Evolutionary conservation across 2,888 invertebrate species (phyloP).

Genomic region (Willowsia nigromaculata): DNA sequence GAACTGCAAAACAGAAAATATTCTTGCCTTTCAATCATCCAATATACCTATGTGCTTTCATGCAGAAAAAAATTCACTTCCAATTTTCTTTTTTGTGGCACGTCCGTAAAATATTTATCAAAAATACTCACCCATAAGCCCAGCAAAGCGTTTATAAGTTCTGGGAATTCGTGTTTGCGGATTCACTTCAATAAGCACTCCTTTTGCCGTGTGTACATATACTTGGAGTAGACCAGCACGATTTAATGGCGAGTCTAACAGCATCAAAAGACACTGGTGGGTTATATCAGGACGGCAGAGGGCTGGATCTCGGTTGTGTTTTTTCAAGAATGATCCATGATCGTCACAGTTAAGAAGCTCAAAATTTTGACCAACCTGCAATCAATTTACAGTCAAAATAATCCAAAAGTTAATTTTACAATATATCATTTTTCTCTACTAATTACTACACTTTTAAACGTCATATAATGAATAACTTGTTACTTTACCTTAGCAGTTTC

Average conservation of each 20-base stretch:
- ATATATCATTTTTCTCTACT: no score
- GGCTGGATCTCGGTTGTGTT: conserved; percentile 92
- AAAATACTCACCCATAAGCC: conserved; percentile 90
- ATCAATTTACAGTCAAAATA: background rate
- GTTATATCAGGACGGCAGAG: conserved; percentile 97
- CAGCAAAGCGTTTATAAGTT: conserved; percentile 97
- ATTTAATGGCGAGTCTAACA: conserved; percentile 98
- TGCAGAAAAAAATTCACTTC: no score
- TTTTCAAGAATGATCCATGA: conserved; percentile 90
- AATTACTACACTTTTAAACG: background rate
- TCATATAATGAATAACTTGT: background rate
- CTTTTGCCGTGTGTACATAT: conserved; percentile 93
- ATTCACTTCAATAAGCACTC: conserved; percentile 96
- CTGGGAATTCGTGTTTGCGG: conserved; percentile 98
- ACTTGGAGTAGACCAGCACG: conserved; percentile 95
- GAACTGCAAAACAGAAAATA: conserved; percentile 93
- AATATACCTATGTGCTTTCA: no score
- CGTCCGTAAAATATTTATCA: background rate
- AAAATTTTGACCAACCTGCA: conserved; percentile 84
- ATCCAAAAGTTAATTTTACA: no score
- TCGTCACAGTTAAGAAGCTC: conserved; percentile 97
- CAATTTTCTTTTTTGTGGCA: no score
- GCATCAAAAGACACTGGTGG: conserved; percentile 98
- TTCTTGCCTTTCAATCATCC: no score
- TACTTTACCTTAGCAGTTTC: conserved; percentile 94